Evolutionary conservation across 92 coral and sea anemone species (phyloP).

Genomic region (Phenganax marumi): DNA sequence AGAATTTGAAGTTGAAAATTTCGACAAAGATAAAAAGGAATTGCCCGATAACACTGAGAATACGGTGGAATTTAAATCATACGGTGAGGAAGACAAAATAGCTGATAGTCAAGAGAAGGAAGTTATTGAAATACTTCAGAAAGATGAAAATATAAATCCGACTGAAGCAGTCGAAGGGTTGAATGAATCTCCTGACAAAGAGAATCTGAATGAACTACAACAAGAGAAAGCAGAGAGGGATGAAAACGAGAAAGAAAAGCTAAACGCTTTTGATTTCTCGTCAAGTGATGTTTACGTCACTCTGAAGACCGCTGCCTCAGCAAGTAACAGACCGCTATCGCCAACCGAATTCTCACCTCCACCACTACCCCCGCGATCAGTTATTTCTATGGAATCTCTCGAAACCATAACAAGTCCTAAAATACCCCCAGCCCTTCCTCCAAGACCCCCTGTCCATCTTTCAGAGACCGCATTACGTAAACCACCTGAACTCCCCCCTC

Average conservation of each 20-base stretch:
- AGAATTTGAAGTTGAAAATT: neutral
- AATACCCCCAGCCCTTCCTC: constrained; percentile 94
- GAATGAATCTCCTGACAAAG: neutral
- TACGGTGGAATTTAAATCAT: constrained; percentile 21
- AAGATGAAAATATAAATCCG: neutral
- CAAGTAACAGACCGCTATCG: constrained; percentile 52
- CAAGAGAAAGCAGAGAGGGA: constrained; percentile 1
- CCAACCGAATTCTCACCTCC: constrained; percentile 76
- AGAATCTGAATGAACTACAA: neutral
- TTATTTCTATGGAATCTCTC: constrained; percentile 25
- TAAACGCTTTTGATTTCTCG: constrained; percentile 31
- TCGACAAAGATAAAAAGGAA: neutral
- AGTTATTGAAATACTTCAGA: neutral
- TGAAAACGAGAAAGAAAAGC: neutral
- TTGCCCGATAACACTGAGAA: neutral
- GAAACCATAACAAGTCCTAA: constrained; percentile 53
- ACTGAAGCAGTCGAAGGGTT: neutral
- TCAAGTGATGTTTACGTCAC: constrained; percentile 49
- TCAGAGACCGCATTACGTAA: constrained; percentile 49
- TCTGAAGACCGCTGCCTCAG: constrained; percentile 33
- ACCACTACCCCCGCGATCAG: constrained; percentile 92
- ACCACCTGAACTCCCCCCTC: constrained; percentile 93
- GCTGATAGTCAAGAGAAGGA: neutral
- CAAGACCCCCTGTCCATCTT: constrained; percentile 68
- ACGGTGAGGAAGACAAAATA: neutral